Evolutionary conservation across 2,888 invertebrate genomes (phyloP), one percentile per base, ranked within the genome.

Genomic region (Sphaerophoria taeniata): DNA sequence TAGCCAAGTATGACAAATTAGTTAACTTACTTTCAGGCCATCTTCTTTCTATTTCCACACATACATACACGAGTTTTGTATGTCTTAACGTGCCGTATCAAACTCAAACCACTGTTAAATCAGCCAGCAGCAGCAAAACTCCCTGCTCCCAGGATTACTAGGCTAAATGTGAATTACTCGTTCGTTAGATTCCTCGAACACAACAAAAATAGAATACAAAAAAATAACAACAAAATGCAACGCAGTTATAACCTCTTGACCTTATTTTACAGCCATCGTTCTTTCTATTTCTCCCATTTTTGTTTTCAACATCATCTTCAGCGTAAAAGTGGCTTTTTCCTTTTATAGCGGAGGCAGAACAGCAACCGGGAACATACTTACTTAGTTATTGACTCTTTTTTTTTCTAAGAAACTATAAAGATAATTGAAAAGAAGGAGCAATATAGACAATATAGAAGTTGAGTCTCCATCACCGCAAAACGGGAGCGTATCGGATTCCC

Each of bases 241-340:
- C 2, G 84, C 84, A 61, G 84, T 80, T 80, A 84, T 75, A 80
- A 80, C 80, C 71, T 80, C 84, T 84, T 84, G 80, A 80, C 84
- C 71, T 71, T 79, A 65, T 79, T 84, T 83, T 55, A 36, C 65
- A 74, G 51, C 56, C 73, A 74, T 77, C 51, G 53, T 55, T 71
- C 58, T 72, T 33, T 76, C 43, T 16, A 72, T 53, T 77, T 36
- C 6, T 36, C 49, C 36, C 49, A 16, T 58, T 36, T 61, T 45
- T 61, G 24, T 55, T 33, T 34, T 34, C 0, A 61, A 31, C 55
- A 65, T 58, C 47, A 55, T 45, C 55, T 43, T 36, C 43, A 67
- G 6, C 53, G 67, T 55, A 34, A 33, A 51, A 61, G 49, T 65
- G 39, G 24, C 43, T 51, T 49, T 45, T 77, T 73, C 61, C 72